These are phyloP conservation scores for Isotomurus palustris DNA, from an alignment of 2,888 invertebrate species.

Conservation along the genomic window DNA sequence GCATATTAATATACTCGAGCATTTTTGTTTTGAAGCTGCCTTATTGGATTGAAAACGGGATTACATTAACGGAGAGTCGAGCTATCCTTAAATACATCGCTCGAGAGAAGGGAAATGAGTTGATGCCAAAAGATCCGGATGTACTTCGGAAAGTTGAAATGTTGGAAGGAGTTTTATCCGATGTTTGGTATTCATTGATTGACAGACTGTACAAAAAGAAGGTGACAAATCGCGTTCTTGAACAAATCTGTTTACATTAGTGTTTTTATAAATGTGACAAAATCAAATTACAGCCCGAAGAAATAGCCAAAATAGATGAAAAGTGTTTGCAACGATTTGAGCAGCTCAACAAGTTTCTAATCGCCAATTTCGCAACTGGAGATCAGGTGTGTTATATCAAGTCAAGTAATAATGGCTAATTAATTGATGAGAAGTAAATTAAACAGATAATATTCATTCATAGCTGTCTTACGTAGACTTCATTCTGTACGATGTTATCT, in stretches of 20 bases:
- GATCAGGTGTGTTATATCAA: slow-evolving; percentile 18
- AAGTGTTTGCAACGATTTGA: slow-evolving; percentile 13
- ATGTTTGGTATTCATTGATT: slow-evolving; percentile 21
- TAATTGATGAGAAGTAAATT: not conserved
- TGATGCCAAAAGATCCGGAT: slow-evolving; percentile 11
- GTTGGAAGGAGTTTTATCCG: slow-evolving; percentile 29
- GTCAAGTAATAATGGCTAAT: not conserved
- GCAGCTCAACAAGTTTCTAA: slow-evolving; percentile 17
- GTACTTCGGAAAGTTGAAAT: slow-evolving; percentile 17
- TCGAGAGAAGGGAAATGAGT: slow-evolving; percentile 48
- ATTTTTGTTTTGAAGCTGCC: slow-evolving; percentile 48
- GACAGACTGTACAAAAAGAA: not conserved
- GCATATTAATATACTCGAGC: not conserved
- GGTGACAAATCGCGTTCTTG: not conserved
- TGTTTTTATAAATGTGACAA: not conserved
- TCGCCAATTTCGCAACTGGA: slow-evolving; percentile 22
- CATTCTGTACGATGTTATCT: slow-evolving; percentile 51
- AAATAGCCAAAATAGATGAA: slow-evolving; percentile 9
- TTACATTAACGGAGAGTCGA: slow-evolving; percentile 51
- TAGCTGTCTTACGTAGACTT: slow-evolving; percentile 50
- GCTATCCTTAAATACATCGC: slow-evolving; percentile 52
- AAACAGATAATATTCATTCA: not conserved
- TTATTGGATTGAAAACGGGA: slow-evolving; percentile 52
- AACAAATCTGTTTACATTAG: not conserved
- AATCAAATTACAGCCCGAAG: slow-evolving; percentile 16